Evolutionary conservation across 2,113 vertebrate genomes (phyloP).

Genomic region (Bubo blakistoni): DNA sequence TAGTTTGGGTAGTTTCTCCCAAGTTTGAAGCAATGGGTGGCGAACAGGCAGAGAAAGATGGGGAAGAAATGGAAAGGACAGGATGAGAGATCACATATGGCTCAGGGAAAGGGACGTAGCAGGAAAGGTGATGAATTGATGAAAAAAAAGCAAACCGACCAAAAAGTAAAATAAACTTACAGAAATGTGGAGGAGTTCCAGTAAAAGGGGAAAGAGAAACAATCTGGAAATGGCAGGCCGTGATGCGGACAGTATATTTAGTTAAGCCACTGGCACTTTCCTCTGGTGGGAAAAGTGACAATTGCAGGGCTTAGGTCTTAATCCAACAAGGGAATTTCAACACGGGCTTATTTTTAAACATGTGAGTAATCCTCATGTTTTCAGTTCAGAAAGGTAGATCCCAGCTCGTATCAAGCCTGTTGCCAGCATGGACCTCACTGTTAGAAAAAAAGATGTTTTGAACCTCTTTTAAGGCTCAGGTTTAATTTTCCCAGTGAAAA

Average conservation of each 20-base stretch:
- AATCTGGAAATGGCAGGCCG: neutral
- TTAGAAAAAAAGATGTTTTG: neutral
- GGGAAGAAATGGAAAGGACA: neutral
- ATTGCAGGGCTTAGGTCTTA: constrained; percentile 6
- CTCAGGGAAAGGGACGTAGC: neutral
- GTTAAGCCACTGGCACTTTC: constrained; percentile 7
- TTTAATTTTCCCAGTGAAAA: neutral
- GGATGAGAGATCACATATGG: neutral
- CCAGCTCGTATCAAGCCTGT: neutral
- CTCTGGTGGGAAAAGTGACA: constrained; percentile 12
- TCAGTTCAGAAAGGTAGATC: neutral
- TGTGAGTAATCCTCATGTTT: neutral
- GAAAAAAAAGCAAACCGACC: neutral
- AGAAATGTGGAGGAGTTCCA: neutral
- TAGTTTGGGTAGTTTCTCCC: neutral
- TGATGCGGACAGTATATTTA: neutral
- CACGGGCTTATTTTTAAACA: constrained; percentile 1
- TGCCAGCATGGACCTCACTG: neutral
- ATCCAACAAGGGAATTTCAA: constrained; percentile 16
- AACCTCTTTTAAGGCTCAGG: neutral
- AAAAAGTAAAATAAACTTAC: constrained; percentile 12
- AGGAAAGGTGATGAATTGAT: neutral
- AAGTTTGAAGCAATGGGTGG: neutral
- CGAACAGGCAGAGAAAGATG: neutral
- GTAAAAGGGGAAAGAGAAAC: constrained; percentile 11